These are phyloP conservation scores for Aporophyla nigra DNA, from an alignment of 2,888 invertebrate species.

Conservation along the genomic window DNA sequence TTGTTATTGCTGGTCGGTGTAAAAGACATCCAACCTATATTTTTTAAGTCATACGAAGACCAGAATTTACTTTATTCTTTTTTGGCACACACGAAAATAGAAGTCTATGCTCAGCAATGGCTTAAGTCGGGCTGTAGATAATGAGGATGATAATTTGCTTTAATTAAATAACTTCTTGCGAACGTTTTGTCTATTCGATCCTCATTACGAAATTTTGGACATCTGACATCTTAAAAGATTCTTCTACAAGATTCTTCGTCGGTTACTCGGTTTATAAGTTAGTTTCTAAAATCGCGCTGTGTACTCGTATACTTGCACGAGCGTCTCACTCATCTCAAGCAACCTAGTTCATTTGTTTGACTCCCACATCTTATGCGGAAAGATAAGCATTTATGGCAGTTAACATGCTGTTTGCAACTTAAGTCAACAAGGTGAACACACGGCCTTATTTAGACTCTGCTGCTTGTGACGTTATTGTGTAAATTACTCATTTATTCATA, in stretches of 20 bases:
- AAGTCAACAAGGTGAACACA: slow-evolving; percentile 34
- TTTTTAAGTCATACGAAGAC: not conserved
- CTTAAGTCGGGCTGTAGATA: too few species aligned
- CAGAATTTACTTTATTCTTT: not conserved
- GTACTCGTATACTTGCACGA: not conserved
- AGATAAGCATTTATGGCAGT: slow-evolving; percentile 57
- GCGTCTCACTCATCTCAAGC: slow-evolving; percentile 6
- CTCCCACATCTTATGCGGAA: slow-evolving; percentile 26
- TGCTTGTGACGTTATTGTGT: slow-evolving; percentile 3
- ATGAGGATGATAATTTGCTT: not conserved
- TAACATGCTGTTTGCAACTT: slow-evolving; percentile 25
- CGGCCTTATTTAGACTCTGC: slow-evolving; percentile 37
- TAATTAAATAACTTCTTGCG: not conserved
- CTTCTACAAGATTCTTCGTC: too few species aligned
- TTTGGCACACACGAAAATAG: too few species aligned
- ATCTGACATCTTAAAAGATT: not conserved
- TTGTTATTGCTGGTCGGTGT: not conserved
- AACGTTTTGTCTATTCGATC: not conserved
- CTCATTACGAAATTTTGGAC: not conserved
- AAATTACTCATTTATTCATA: slow-evolving; percentile 9
- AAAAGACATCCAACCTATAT: too few species aligned
- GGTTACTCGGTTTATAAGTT: slow-evolving; percentile 6
- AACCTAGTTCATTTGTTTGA: slow-evolving; percentile 37
- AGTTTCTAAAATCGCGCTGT: not conserved
- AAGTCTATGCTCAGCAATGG: too few species aligned